A percentile compares a stretch with the other conserved stretches of the same genome.
Evolutionary conservation across 2,888 invertebrate species (phyloP).

Genomic region (Scrobipalpa costella): DNA sequence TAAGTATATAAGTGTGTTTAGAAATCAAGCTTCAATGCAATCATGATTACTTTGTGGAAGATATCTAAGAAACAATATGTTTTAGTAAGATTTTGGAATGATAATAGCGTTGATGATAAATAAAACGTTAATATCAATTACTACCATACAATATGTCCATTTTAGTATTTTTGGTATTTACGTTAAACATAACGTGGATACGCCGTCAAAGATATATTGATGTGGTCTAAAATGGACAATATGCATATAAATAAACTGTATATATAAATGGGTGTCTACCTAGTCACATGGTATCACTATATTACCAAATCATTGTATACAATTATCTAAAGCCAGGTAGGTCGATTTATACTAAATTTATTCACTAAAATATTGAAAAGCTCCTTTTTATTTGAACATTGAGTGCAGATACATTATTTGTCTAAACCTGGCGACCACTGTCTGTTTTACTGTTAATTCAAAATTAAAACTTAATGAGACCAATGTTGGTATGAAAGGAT

Average conservation of each 20-base stretch:
- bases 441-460: constrained; percentile 42
- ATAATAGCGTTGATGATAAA: constrained; percentile 47
- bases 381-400: constrained; percentile 81
- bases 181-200: constrained; percentile 12
- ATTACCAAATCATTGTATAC: constrained; percentile 75
- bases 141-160: constrained; percentile 40
- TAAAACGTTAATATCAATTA: constrained; percentile 49
- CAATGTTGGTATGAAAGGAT: constrained; percentile 12
- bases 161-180: constrained; percentile 8
- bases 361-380: constrained; percentile 78
- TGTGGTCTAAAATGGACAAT: constrained; percentile 18
- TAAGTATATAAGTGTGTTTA: background rate
- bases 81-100: constrained; percentile 44
- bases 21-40: constrained; percentile 11
- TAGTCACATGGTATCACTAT: constrained; percentile 56
- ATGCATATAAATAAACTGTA: constrained; percentile 56
- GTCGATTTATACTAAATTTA: constrained; percentile 74
- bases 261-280: constrained; percentile 52
- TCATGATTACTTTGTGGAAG: background rate
- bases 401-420: constrained; percentile 79
- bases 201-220: background rate
- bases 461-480: constrained; percentile 41
- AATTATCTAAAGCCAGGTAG: constrained; percentile 79
- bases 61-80: constrained; percentile 31
- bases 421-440: constrained; percentile 77